Base-by-base conservation (phyloP, 2,113 vertebrate species). In the Chloebia gouldiae region DNA sequence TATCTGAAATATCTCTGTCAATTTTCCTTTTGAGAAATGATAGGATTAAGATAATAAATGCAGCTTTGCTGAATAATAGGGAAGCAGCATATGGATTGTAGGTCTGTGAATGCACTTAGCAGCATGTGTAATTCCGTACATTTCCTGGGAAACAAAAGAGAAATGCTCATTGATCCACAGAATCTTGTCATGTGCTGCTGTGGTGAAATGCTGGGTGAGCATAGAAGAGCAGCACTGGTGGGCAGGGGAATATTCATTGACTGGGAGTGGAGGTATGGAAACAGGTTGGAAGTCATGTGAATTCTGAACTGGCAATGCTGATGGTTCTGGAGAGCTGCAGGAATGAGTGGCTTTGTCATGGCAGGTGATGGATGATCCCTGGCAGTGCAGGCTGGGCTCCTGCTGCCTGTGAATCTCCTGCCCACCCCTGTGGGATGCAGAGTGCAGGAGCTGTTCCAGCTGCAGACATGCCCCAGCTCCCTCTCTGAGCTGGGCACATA, bases 121-220 rank as follows among this genome's bases (percentile, higher is more conserved):
- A 56, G 76, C n/a, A 8, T 33, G 47, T 51, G 44, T 54, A 39
- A 18, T 68, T 72, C 60, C 63, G 35, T 35, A 3, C 10, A 21
- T 70, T 88, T 92, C 71, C 92, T 64, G 31, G 53, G 56, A 95
- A 90, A 88, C 86, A 75, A 73, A 69, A 49, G 88, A 45, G 31
- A n/a, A 11, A 1, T 16, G 65, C 37, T 13, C 44, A 15, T 14
- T 51, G 60, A 73, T 60, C 54, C 79, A 4, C 17, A 30, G 64
- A 3, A 6, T 16, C 60, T 35, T 53, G 44, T 57, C n/a, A 51
- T 12, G 40, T 88, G 60, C 78, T 70, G 19, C 75, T 63, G 0
- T 47, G 81, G 50, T 54, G 93, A 88, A 40, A 70, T 33, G 64
- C 76, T 64, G 14, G 51, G 20, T 42, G 47, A n/a, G 83, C 15